Percentiles rank a stretch among this genome's conserved stretches.
Conservation (phyloP, 2,113 vertebrate species). For the Furnarius figulus region DNA sequence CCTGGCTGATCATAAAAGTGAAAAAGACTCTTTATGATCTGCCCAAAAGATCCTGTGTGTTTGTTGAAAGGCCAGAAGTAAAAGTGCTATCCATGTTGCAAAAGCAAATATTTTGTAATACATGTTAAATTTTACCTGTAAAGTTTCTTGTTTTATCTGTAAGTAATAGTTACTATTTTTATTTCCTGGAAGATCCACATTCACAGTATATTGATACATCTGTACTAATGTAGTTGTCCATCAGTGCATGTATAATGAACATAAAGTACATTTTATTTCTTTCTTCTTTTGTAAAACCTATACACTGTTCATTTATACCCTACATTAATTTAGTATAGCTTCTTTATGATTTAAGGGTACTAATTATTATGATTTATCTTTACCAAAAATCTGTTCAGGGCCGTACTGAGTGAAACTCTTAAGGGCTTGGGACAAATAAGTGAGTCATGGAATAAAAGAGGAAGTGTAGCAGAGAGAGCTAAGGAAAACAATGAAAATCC, state of each 20-base stretch:
- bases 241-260: not conserved
- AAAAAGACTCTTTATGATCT: not conserved
- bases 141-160: not conserved
- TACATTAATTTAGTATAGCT: not conserved
- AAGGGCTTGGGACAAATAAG: not conserved
- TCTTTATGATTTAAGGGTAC: not conserved
- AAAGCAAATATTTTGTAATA: not conserved
- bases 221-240: not conserved
- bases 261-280: not conserved
- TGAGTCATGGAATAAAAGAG: not conserved
- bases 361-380: not conserved
- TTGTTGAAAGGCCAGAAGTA: not conserved
- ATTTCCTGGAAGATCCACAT: not conserved
- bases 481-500: not conserved
- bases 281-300: not conserved
- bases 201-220: not conserved
- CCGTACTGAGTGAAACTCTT: not conserved
- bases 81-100: not conserved
- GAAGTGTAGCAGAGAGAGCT: not conserved
- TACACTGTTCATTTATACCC: not conserved
- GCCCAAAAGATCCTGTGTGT: not conserved
- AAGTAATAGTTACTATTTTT: not conserved
- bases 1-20: not conserved
- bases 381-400: not conserved
- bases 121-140: not conserved